These are phyloP conservation scores for Entelurus aequoreus DNA, from an alignment of 2,113 vertebrate species.

Conservation along the genomic window DNA sequence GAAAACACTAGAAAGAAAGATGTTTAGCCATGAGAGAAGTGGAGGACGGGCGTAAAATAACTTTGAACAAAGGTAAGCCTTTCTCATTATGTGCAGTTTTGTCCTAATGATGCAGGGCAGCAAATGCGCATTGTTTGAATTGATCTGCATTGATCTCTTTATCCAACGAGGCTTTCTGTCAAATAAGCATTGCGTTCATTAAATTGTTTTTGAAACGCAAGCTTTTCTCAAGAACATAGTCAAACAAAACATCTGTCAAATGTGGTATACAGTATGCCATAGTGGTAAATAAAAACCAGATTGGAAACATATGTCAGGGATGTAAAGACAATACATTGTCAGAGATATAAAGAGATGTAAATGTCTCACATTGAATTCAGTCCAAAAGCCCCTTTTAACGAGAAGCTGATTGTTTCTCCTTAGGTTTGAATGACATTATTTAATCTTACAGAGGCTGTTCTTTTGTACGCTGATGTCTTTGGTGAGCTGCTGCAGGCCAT, in stretches of 20 bases:
- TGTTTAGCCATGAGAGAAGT: constrained; percentile 6
- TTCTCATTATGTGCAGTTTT: neutral
- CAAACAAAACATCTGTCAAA: neutral
- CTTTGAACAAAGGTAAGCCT: constrained; percentile 17
- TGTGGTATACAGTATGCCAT: neutral
- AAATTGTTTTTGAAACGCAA: neutral
- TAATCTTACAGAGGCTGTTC: too few relatives aligned
- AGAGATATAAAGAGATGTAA: neutral
- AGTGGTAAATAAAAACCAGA: neutral
- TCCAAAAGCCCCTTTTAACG: neutral
- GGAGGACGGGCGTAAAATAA: constrained; percentile 23
- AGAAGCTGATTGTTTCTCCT: neutral
- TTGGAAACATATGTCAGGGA: neutral
- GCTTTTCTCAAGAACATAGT: neutral
- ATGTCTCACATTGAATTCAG: neutral
- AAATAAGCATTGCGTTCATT: constrained; percentile 3
- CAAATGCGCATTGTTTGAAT: constrained; percentile 31
- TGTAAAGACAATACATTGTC: neutral
- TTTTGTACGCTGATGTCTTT: neutral
- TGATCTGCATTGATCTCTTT: constrained; percentile 28
- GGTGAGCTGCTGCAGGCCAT: neutral
- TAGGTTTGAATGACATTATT: neutral
- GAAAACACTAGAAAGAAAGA: constrained; percentile 17
- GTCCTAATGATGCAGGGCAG: constrained; percentile 24
- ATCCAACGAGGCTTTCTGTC: constrained; percentile 19